Percentiles rank a stretch among this genome's conserved stretches.
Conservation (phyloP, 2,888 invertebrate species). For the Leucozona laternaria region DNA sequence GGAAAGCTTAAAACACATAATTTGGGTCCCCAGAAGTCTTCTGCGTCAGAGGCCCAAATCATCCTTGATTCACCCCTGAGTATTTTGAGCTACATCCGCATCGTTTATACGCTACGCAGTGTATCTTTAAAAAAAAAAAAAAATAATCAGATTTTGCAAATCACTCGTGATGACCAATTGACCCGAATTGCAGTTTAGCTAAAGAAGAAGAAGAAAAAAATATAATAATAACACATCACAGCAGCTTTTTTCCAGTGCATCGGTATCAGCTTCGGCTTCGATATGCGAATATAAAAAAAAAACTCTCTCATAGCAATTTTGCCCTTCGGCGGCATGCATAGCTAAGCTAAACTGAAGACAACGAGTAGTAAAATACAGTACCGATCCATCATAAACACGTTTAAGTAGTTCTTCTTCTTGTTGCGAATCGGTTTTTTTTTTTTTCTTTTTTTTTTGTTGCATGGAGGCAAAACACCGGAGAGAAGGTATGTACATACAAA, state of each 20-base stretch:
- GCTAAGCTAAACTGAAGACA: constrained; percentile 25
- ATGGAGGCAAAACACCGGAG: constrained; percentile 27
- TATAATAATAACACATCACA: constrained; percentile 7
- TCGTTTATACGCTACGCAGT: constrained; percentile 46
- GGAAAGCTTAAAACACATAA: too few relatives aligned
- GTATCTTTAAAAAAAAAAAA: constrained; percentile 42
- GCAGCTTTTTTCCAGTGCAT: constrained; percentile 15
- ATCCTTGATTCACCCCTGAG: neutral
- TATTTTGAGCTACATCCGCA: constrained; percentile 38
- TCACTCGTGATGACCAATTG: constrained; percentile 74
- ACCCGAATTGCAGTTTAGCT: constrained; percentile 63
- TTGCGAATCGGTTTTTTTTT: neutral
- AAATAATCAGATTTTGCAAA: constrained; percentile 72
- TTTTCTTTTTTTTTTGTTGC: neutral
- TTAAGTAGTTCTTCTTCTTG: constrained; percentile 47
- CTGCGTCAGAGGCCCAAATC: neutral
- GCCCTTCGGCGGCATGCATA: constrained; percentile 49
- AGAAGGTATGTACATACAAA: constrained; percentile 17
- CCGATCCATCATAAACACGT: constrained; percentile 69
- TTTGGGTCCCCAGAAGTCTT: too few relatives aligned
- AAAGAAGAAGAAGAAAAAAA: neutral
- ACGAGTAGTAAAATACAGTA: constrained; percentile 40
- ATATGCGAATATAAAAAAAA: constrained; percentile 43
- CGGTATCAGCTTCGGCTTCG: constrained; percentile 8
- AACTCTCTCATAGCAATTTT: constrained; percentile 44